These are phyloP conservation scores for Xerus inauris DNA, from an alignment of 2,113 vertebrate genomes.

Conservation along the genomic window DNA sequence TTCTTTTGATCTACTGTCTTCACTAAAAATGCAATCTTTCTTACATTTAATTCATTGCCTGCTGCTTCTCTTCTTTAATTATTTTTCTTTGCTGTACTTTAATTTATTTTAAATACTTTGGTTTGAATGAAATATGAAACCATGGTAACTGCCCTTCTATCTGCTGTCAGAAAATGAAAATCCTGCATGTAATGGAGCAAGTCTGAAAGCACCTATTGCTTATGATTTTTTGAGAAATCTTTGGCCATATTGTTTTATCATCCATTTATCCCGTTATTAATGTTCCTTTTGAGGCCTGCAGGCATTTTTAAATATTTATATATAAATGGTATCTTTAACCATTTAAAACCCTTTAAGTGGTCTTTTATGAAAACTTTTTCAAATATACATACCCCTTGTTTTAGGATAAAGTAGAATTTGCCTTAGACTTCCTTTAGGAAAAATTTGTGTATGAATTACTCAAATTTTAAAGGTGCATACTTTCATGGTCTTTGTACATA, in stretches of 20 bases:
- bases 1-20: not conserved
- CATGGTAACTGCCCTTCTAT: not conserved
- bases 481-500: not conserved
- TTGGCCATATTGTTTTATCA: not conserved
- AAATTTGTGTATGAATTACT: not conserved
- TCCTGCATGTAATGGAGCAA: not conserved
- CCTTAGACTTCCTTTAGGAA: conserved; percentile 19
- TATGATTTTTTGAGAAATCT: conserved; percentile 10
- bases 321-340: not conserved
- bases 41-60: not conserved
- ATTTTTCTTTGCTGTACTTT: not conserved
- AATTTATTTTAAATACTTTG: conserved; percentile 14
- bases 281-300: not conserved
- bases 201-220: not conserved
- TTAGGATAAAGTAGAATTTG: conserved; percentile 7
- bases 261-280: not conserved
- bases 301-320: not conserved
- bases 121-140: conserved; percentile 20
- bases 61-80: not conserved
- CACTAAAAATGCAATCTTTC: not conserved
- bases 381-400: not conserved
- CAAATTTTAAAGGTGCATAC: not conserved
- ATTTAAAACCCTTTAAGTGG: not conserved
- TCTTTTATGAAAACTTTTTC: not conserved
- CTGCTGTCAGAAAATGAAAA: not conserved